Percentiles rank a stretch among this genome's conserved stretches.
Conservation (phyloP, 2,113 vertebrate genomes). For the Galbula dea region DNA sequence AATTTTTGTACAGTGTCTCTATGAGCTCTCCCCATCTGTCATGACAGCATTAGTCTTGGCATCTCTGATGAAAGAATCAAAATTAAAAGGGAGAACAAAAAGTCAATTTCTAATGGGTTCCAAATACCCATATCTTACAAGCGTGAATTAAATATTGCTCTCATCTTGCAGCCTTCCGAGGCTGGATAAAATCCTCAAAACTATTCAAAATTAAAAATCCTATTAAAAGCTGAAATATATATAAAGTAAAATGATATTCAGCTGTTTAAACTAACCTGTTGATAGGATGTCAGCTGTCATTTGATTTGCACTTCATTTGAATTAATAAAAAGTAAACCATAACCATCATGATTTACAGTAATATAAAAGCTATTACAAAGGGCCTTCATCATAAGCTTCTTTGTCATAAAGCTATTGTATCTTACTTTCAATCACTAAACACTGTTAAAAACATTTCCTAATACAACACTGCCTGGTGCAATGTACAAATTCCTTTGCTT, state of each 20-base stretch:
- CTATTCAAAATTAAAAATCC: conserved; percentile 52
- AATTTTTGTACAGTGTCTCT: conserved; percentile 56
- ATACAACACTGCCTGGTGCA: not conserved
- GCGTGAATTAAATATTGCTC: conserved; percentile 59
- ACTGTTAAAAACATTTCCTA: conserved; percentile 58
- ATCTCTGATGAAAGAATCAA: conserved; percentile 61
- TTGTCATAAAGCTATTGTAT: conserved; percentile 60
- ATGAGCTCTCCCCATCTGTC: conserved; percentile 62
- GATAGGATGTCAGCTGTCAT: conserved; percentile 57
- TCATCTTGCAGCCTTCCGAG: conserved; percentile 49
- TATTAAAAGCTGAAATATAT: conserved; percentile 55
- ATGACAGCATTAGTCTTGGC: conserved; percentile 64
- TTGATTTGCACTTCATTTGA: conserved; percentile 63
- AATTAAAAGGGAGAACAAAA: conserved; percentile 65
- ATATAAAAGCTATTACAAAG: conserved; percentile 59
- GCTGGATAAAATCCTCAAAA: not conserved
- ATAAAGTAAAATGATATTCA: conserved; percentile 45
- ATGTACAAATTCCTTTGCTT: conserved; percentile 50
- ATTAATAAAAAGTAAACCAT: conserved; percentile 64
- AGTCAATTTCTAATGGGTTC: conserved; percentile 57
- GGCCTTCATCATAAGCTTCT: conserved; percentile 59
- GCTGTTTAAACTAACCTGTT: conserved; percentile 61
- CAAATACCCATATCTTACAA: conserved; percentile 50
- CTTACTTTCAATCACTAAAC: conserved; percentile 67
- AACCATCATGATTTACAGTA: conserved; percentile 57